Base-by-base conservation (phyloP, 2,888 invertebrate genomes). In the Ennomos erosarius region DNA sequence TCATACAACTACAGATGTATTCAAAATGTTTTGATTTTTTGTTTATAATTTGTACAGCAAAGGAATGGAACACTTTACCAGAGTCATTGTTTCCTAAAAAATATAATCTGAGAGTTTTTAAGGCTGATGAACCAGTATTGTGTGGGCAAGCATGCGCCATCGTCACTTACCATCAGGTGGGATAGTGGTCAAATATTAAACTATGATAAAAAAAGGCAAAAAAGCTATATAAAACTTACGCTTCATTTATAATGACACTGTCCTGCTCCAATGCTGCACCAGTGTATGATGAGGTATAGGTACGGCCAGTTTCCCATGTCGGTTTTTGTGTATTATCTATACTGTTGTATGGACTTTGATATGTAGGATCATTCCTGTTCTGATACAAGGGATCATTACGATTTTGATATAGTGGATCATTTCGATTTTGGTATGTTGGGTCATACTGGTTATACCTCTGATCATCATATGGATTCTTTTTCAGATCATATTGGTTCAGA, bases 201-300 rank as follows among this genome's bases (percentile, higher is more conserved):
- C n/a, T n/a, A n/a, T n/a, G 10, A 49, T 16, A 44, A 8, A 35
- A n/a, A 26, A 10, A 44, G 13, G 26, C 1, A 1, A 26, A 13
- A 48, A 48, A n/a, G 34, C 10, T 37, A 26, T 11, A 9, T 43
- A 40, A 56, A 67, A 90, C 93, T 93, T 80, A 93, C 93, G 93
- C 93, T 77, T 93, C 93, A 81, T 90, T 91, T 43, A 93, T 93
- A 40, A 93, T 93, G 44, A 93, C 82, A 75, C 88, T 93, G 34
- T 92, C 92, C 68, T 89, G 83, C 56, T 92, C 92, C 46, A 91
- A 55, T 10, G 85, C 76, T 10, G 80, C 79, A 53, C 76, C 74
- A 52, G 82, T 84, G 56, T 69, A 83, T 2, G 87, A 75, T 35
- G 80, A 76, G 39, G 75, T 68, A 45, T 81, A 89, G 6, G 78